Base-by-base conservation (phyloP, 2,797 vertebrate genomes). In the Chiropotes sagulatus region DNA sequence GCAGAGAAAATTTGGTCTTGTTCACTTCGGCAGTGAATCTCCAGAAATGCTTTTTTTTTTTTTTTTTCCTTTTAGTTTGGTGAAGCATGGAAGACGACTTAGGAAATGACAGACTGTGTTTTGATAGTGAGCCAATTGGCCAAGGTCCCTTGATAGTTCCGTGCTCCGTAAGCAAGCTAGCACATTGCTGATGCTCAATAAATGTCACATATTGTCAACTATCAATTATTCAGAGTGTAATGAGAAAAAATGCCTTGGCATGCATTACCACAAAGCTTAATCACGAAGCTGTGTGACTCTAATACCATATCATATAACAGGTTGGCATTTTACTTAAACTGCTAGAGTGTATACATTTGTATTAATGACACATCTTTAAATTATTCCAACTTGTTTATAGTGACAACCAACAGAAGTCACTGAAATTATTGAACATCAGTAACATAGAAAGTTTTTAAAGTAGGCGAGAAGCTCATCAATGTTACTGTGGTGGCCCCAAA, bases 141-240 rank as follows among this genome's bases (percentile, higher is more conserved):
- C 83, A 87, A 39, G 44, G 81, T 92, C 50, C 36, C 79, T 86
- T 78, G 85, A 76, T 81, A 87, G 54, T 81, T 93, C 41, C 52
- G 72, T 88, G 57, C 72, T 94, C 82, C 54, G 41, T 89, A 88
- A 96, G 94, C 54, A 15, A 92, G 75, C 57, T 48, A 96, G 76
- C 76, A 92, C 73, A 80, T 50, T 97, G 93, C 93, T 54, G 81
- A 83, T 93, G 86, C 73, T 90, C 87, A 90, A 39, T 92, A 94
- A 96, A 85, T 96, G 87, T 95, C 97, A 94, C 89, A 76, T 79
- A 83, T 95, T 95, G 84, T 97, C 88, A 97, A 82, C 80, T 94
- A 87, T 93, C 91, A 96, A 85, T 96, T 97, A 97, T 96, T 97
- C 80, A 95, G 80, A 61, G 64, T 52, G 58, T 96, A 96, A 97